Conservation (phyloP, 2,888 invertebrate species). For the Anaspis maculata region DNA sequence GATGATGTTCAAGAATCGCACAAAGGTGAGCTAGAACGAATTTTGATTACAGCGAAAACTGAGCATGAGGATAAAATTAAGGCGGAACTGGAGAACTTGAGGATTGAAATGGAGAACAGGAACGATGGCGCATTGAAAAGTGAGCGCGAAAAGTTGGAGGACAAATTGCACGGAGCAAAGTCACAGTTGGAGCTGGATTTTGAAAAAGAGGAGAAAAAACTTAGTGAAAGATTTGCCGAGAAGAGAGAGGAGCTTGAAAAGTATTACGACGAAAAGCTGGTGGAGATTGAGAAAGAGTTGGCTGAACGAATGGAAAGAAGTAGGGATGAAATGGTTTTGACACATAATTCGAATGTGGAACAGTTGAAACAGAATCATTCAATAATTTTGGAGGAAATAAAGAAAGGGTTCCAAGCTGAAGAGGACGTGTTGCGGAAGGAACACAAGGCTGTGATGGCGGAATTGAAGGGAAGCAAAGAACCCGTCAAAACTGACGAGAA, state of each 20-base stretch:
- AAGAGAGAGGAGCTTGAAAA: constrained; percentile 42
- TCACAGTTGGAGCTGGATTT: constrained; percentile 34
- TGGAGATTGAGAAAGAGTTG: constrained; percentile 47
- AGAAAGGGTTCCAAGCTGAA: constrained; percentile 58
- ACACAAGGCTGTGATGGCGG: constrained; percentile 57
- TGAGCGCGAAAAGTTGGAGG: constrained; percentile 38
- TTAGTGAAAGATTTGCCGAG: constrained; percentile 30
- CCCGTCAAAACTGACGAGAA: constrained; percentile 27
- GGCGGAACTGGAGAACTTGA: constrained; percentile 43
- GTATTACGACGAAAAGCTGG: constrained; percentile 45
- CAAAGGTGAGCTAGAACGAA: constrained; percentile 46
- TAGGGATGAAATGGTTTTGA: constrained; percentile 46
- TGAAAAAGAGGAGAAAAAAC: constrained; percentile 33
- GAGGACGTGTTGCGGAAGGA: constrained; percentile 60
- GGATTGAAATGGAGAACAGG: constrained; percentile 46
- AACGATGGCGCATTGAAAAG: constrained; percentile 32
- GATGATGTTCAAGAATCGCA: constrained; percentile 37
- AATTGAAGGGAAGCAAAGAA: constrained; percentile 43
- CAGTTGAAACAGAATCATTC: constrained; percentile 51
- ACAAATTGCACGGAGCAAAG: constrained; percentile 44
- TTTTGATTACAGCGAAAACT: constrained; percentile 38
- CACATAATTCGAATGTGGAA: constrained; percentile 49
- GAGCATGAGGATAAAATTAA: constrained; percentile 35
- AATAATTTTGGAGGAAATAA: constrained; percentile 51
- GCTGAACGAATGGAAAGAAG: constrained; percentile 41